Conservation (phyloP, 2,888 invertebrate genomes). For the Catotricha subobsoleta region DNA sequence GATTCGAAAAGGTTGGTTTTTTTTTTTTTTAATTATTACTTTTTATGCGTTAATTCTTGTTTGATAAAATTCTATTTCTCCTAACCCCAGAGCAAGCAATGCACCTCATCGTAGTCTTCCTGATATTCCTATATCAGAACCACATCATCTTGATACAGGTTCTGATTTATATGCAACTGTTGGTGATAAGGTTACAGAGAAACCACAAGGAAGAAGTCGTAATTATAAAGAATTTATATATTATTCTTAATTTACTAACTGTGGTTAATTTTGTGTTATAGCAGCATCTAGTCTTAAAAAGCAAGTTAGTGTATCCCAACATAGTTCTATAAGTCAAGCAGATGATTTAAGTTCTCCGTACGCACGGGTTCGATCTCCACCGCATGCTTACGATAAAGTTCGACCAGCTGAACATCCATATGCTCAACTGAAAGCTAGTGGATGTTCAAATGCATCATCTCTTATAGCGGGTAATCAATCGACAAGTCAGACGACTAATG, state of each 20-base stretch:
- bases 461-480: background rate
- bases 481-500: slow-evolving; percentile 8
- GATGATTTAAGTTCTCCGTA: slow-evolving; percentile 44
- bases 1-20: slow-evolving; percentile 9
- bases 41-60: slow-evolving; percentile 8
- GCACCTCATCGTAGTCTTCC: slow-evolving; percentile 59
- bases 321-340: slow-evolving; percentile 38
- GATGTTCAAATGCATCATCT: too few species aligned
- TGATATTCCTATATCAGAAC: slow-evolving; percentile 60
- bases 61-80: slow-evolving; percentile 3
- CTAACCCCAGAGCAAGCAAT: slow-evolving; percentile 23
- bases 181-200: slow-evolving; percentile 35
- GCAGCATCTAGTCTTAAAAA: slow-evolving; percentile 26
- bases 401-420: slow-evolving; percentile 25
- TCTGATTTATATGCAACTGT: slow-evolving; percentile 78
- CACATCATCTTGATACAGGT: slow-evolving; percentile 51
- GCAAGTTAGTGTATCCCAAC: slow-evolving; percentile 38
- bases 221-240: slow-evolving; percentile 12
- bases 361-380: slow-evolving; percentile 43
- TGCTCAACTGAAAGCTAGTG: slow-evolving; percentile 22
- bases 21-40: background rate
- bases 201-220: slow-evolving; percentile 26
- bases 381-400: slow-evolving; percentile 44
- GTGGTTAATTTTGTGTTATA: slow-evolving; percentile 10
- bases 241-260: background rate